phyloP scores from a whole-genome alignment of 2,888 invertebrate species.

The Troides oblongomaculatus region DNA sequence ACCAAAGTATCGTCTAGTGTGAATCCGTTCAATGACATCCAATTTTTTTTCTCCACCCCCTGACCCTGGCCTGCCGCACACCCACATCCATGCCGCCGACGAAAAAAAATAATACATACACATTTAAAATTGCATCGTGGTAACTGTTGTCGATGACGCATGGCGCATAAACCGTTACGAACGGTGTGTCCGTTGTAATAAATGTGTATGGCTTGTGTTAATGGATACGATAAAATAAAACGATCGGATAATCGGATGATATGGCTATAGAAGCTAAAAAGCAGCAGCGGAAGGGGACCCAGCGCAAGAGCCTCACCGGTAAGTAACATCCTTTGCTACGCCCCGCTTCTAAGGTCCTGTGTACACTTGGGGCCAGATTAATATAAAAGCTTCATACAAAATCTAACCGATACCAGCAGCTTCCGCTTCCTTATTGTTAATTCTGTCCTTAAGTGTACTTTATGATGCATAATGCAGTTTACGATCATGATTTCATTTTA shows the following conservation, averaged over 20 bases:
- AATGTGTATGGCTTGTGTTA: slow-evolving; percentile 69
- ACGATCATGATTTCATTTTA: background rate
- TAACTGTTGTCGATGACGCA: slow-evolving; percentile 73
- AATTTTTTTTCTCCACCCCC: slow-evolving; percentile 73
- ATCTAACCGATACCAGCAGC: slow-evolving; percentile 6
- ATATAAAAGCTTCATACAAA: slow-evolving; percentile 23
- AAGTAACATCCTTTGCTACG: slow-evolving; percentile 81
- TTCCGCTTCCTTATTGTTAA: slow-evolving; percentile 5
- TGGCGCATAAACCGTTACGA: slow-evolving; percentile 63
- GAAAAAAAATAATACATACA: slow-evolving; percentile 65
- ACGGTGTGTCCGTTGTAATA: slow-evolving; percentile 52
- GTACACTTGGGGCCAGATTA: slow-evolving; percentile 60
- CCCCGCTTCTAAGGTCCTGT: slow-evolving; percentile 56
- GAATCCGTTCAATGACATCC: slow-evolving; percentile 78
- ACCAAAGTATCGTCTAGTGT: slow-evolving; percentile 58
- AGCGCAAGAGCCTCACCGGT: slow-evolving; percentile 91
- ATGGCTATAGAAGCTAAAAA: slow-evolving; percentile 93
- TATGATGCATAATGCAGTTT: background rate
- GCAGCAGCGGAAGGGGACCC: slow-evolving; percentile 89
- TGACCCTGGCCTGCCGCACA: slow-evolving; percentile 76
- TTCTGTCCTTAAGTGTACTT: slow-evolving; percentile 61
- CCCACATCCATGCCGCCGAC: slow-evolving; percentile 71
- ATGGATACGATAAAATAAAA: slow-evolving; percentile 41
- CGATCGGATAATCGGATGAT: slow-evolving; percentile 49
- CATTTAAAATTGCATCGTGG: slow-evolving; percentile 71